phyloP scores from a whole-genome alignment of 2,888 invertebrate genomes.

The Agriotes lineatus region DNA sequence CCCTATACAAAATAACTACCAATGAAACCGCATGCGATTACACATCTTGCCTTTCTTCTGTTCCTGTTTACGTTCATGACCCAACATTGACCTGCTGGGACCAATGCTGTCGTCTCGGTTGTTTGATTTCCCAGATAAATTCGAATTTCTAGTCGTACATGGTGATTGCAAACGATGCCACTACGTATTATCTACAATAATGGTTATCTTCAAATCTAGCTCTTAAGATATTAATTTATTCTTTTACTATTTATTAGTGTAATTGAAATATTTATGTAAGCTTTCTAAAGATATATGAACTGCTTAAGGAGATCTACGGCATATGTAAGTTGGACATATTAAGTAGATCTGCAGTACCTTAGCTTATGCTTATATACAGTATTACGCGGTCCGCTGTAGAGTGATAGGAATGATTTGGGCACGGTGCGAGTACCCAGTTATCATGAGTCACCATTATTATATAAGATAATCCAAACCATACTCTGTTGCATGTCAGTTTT shows the following conservation, averaged over 20 bases:
- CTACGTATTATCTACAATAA: constrained; percentile 11
- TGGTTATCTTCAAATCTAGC: constrained; percentile 20
- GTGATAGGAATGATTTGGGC: constrained; percentile 48
- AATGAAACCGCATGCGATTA: constrained; percentile 17
- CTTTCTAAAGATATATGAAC: constrained; percentile 31
- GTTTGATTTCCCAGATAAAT: background rate
- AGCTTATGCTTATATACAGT: constrained; percentile 44
- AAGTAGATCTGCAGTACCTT: constrained; percentile 39
- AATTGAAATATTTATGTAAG: constrained; percentile 17
- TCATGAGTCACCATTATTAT: constrained; percentile 52
- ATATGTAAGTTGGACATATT: constrained; percentile 34
- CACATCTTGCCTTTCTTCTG: constrained; percentile 11
- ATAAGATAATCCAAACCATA: constrained; percentile 63
- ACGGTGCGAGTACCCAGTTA: constrained; percentile 59
- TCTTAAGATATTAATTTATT: constrained; percentile 32
- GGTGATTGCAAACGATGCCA: constrained; percentile 23
- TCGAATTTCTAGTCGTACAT: constrained; percentile 31
- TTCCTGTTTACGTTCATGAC: background rate
- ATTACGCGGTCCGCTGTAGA: constrained; percentile 56
- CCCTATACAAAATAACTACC: constrained; percentile 13
- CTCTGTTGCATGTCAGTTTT: constrained; percentile 66
- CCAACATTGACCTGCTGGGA: constrained; percentile 26
- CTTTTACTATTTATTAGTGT: constrained; percentile 17
- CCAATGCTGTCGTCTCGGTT: constrained; percentile 10
- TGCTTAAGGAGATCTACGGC: constrained; percentile 24